Evolutionary conservation across 2,113 vertebrate genomes (phyloP), one percentile per base, ranked within the genome.

Genomic region (Lota lota): DNA sequence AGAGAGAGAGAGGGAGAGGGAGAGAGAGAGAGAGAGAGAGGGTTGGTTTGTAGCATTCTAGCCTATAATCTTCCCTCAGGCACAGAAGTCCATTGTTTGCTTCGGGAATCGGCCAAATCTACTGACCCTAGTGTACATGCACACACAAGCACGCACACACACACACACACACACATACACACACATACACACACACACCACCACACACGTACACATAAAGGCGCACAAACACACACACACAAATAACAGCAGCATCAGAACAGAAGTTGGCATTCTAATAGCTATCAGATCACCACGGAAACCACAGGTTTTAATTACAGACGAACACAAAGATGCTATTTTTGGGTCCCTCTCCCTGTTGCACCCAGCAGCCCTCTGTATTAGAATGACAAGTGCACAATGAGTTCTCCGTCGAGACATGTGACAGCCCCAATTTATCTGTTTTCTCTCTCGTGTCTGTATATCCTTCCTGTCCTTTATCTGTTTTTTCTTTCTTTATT

Each of bases 71-170:
- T 82, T 22, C 54, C 77, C 73, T 76, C 72, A 70, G 77, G 88
- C 83, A 91, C 88, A 93, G 83, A 71, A 72, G 75, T 76, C 79
- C 77, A 90, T 93, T 93, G 90, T 92, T 83, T 80, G 58, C 36
- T 61, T 56, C 62, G 19, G 66, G 85, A 87, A 82, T 83, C 76
- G 82, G 78, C 74, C 66, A 82, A 89, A 89, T 85, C 81, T 83
- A 85, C 78, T 87, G 73, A 87, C 81, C 78, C 15, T 64, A 33
- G 66, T 72, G 61, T 58, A 61, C 70, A 76, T 40, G 63, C 66
- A 67, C 22, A n/a, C 64, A 78, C 59, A 60, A 4, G 61, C 59
- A 73, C 68, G 74, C 64, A 74, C 62, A 74, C 58, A 61, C 68
- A 64, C 65, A 67, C 74, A 47, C 64, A 57, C 56, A 74, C 71